phyloP scores from a whole-genome alignment of 2,113 vertebrate genomes.

The Megalops atlanticus region DNA sequence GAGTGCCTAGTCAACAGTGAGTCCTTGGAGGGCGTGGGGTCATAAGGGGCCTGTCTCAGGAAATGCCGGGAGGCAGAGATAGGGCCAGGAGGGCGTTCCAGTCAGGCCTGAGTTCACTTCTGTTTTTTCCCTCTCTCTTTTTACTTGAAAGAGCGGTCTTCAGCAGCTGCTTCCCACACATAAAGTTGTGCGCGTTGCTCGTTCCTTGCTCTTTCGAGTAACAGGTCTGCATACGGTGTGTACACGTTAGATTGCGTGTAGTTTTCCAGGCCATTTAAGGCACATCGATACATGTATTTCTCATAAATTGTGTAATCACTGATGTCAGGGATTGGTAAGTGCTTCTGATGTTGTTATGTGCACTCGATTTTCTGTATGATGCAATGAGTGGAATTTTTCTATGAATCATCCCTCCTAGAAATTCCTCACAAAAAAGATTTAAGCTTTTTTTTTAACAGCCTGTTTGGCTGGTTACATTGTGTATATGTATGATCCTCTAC shows the following conservation, averaged over 20 bases:
- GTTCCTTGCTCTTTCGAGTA: neutral
- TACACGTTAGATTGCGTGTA: neutral
- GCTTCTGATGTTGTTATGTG: too few species aligned
- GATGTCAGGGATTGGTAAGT: too few species aligned
- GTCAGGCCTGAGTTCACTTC: slow-evolving; percentile 8
- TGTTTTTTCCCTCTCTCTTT: slow-evolving; percentile 8
- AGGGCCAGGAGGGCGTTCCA: slow-evolving; percentile 34
- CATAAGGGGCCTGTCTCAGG: slow-evolving; percentile 33
- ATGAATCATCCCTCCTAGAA: neutral
- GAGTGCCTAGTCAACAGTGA: slow-evolving; percentile 1
- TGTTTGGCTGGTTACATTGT: neutral
- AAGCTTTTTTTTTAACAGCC: neutral
- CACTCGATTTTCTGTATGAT: neutral
- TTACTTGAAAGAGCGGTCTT: slow-evolving; percentile 4
- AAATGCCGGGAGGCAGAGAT: slow-evolving; percentile 46
- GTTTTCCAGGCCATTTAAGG: neutral
- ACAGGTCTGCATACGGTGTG: neutral
- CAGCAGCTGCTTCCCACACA: slow-evolving; percentile 3
- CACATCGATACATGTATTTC: neutral
- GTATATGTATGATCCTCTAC: neutral
- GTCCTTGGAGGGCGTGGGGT: neutral
- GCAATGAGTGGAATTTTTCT: neutral
- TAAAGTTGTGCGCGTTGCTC: neutral
- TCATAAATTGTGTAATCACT: too few species aligned
- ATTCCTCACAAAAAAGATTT: neutral